A percentile compares a stretch with the other conserved stretches of the same genome.
Conservation (phyloP, 2,888 invertebrate species). For the Ornithoptera priamus region DNA sequence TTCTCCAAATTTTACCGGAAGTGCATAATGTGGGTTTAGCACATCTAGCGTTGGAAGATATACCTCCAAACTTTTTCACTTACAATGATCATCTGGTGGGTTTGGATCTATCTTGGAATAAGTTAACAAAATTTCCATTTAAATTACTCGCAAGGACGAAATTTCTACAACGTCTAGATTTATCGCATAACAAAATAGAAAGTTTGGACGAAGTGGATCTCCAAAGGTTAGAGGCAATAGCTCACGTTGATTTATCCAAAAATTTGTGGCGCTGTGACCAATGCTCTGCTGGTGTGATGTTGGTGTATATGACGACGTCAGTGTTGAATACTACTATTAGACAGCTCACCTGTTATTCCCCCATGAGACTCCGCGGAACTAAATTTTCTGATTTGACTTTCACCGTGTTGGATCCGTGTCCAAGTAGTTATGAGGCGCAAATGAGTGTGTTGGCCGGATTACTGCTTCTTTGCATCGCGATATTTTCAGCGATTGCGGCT, state of each 20-base stretch:
- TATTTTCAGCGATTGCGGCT: slow-evolving; percentile 77
- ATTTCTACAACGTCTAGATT: slow-evolving; percentile 82
- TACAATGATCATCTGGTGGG: slow-evolving; percentile 81
- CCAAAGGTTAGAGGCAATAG: slow-evolving; percentile 79
- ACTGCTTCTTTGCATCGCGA: slow-evolving; percentile 64
- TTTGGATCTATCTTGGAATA: slow-evolving; percentile 87
- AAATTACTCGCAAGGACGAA: slow-evolving; percentile 79
- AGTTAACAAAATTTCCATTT: slow-evolving; percentile 79
- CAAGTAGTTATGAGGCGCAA: slow-evolving; percentile 75
- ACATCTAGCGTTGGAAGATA: slow-evolving; percentile 77
- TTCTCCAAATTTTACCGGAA: slow-evolving; percentile 79
- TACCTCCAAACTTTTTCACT: slow-evolving; percentile 80
- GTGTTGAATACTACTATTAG: slow-evolving; percentile 73
- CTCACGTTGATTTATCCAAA: slow-evolving; percentile 75
- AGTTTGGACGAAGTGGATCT: slow-evolving; percentile 81
- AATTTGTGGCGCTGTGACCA: slow-evolving; percentile 86
- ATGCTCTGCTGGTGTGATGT: slow-evolving; percentile 81
- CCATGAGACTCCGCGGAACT: slow-evolving; percentile 75
- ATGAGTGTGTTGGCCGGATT: slow-evolving; percentile 78
- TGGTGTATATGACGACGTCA: slow-evolving; percentile 79
- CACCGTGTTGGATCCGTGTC: slow-evolving; percentile 64
- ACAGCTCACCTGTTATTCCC: slow-evolving; percentile 80
- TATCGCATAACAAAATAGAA: slow-evolving; percentile 86
- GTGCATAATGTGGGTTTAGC: slow-evolving; percentile 81
- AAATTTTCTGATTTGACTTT: slow-evolving; percentile 54